Conservation (phyloP, 2,797 vertebrate species). For the Pseudochromis fuscus region DNA sequence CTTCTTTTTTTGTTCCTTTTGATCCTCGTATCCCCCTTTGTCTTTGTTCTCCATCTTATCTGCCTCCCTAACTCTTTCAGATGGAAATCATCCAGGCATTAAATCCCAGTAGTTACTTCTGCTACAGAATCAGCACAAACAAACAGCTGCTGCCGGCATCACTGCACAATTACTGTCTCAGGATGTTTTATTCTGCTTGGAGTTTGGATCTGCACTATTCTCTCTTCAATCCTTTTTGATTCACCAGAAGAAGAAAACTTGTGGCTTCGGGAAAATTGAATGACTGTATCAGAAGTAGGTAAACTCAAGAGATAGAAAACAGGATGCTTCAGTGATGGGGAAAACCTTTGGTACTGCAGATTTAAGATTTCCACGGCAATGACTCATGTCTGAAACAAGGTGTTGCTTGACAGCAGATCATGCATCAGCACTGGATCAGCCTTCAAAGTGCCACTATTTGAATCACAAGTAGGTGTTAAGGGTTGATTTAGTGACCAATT, state of each 20-base stretch:
- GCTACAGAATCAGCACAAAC: slow-evolving; percentile 37
- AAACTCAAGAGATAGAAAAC: too few relatives aligned
- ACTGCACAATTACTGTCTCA: slow-evolving; percentile 18
- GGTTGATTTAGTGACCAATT: slow-evolving; percentile 64
- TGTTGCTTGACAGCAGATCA: slow-evolving; percentile 32
- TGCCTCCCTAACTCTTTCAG: slow-evolving; percentile 19
- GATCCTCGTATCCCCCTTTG: slow-evolving; percentile 4
- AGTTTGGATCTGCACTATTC: slow-evolving; percentile 1
- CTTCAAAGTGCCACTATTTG: slow-evolving; percentile 38
- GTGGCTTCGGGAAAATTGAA: not conserved
- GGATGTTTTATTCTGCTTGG: not conserved
- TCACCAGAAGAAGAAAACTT: not conserved
- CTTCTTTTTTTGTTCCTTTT: slow-evolving; percentile 3
- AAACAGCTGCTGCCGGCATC: slow-evolving; percentile 59
- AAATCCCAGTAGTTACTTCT: slow-evolving; percentile 45
- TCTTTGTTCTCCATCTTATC: slow-evolving; percentile 19
- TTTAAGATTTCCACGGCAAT: slow-evolving; percentile 20
- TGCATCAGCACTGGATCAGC: slow-evolving; percentile 39
- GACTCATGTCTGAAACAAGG: slow-evolving; percentile 16
- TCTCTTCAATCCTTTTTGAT: slow-evolving; percentile 12
- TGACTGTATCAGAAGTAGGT: not conserved
- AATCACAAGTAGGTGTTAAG: slow-evolving; percentile 49
- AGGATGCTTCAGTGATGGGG: not conserved
- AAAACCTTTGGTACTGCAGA: slow-evolving; percentile 17
- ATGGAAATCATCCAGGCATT: slow-evolving; percentile 42